phyloP scores from a whole-genome alignment of 1,140 invertebrate species.

The Marisa cornuarietis region DNA sequence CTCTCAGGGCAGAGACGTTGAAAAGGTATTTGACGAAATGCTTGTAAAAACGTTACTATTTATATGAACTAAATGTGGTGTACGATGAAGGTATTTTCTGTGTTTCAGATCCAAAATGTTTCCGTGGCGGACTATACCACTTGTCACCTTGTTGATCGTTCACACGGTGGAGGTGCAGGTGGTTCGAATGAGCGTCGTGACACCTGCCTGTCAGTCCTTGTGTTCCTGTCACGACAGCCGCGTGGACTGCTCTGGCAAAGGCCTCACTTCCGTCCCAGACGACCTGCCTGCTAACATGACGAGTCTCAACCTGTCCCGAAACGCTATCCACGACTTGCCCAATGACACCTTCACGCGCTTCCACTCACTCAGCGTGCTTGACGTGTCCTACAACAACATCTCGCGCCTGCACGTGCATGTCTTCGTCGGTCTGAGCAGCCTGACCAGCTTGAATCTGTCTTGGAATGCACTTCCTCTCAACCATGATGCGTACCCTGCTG shows the following conservation, averaged over 20 bases:
- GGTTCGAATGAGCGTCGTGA: neutral
- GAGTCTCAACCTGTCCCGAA: neutral
- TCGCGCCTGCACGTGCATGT: neutral
- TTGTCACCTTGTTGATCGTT: neutral
- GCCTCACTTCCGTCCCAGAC: neutral
- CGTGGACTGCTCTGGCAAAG: neutral
- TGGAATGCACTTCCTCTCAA: neutral
- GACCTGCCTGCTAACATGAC: neutral
- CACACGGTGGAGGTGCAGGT: neutral
- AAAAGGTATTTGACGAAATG: too few species aligned
- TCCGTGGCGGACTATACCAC: neutral
- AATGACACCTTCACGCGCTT: neutral
- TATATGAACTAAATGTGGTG: too few species aligned
- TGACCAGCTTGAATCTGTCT: neutral
- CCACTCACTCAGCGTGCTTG: neutral
- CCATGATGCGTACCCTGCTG: neutral
- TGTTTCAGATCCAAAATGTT: neutral
- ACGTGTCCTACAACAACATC: conserved; percentile 13
- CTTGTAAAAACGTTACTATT: too few species aligned
- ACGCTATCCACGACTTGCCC: neutral
- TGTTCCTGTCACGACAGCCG: neutral
- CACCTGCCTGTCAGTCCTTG: neutral
- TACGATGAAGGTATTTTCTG: neutral
- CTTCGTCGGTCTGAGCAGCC: neutral
- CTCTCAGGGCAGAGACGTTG: too few species aligned